Evolutionary conservation across 2,113 vertebrate species (phyloP), one percentile per base, ranked within the genome.

Genomic region (Trematocara marginatum): DNA sequence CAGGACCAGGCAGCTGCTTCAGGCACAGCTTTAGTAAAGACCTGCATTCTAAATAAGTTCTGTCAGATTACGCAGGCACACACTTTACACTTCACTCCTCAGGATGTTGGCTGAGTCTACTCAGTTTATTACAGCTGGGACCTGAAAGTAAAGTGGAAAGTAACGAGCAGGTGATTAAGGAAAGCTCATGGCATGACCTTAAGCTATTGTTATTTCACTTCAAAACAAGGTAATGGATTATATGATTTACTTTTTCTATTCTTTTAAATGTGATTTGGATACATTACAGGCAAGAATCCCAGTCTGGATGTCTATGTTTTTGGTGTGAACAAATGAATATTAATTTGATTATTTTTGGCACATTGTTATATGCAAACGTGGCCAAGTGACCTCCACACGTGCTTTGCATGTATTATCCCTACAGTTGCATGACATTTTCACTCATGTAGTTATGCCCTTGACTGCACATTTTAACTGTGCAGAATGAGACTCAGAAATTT

Each of bases 1-100:
- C 92, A 80, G 78, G 76, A 82, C 31, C 52, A 78, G 90, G 93
- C 89, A 90, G 92, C 86, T 78, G 91, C 93, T 92, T 56, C 61
- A 74, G 92, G 95, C 93, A 16, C 57, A 82, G 89, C 86, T 92
- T 88, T 84, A 84, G 86, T 87, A 87, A 91, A 92, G 84, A 94
- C 83, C 86, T 90, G 86, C 84, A 90, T 91, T 89, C 85, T 88
- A 88, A 95, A 95, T 90, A 83, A 64, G 2, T 91, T 94, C 86
- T 94, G 93, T 93, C 93, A 93, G 91, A 91, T 95, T 93, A 87
- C 85, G 61, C 86, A 89, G 79, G 85, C 92, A 85, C 88, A 89
- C 86, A 59, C 88, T 91, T 80, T 88, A 69, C 90, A 84, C 86
- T 86, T 92, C 83, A 84, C 89, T 92, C 91, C 74, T 90, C 78